A percentile compares a stretch with the other conserved stretches of the same genome.
phyloP scores from a whole-genome alignment of 2,113 vertebrate species.

The Engystomops pustulosus region DNA sequence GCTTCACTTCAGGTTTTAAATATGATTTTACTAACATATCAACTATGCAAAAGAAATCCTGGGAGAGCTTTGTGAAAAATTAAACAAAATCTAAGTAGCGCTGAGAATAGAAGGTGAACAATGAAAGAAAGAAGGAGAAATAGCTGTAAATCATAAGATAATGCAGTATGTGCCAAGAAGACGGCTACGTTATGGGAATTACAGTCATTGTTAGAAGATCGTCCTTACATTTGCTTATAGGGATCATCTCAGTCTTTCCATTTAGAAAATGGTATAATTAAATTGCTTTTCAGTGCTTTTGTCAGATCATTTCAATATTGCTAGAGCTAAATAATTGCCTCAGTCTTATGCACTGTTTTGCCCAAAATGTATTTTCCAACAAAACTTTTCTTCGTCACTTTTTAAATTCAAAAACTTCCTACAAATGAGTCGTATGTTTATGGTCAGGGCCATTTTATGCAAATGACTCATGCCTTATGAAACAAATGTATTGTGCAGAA shows the following conservation, averaged over 20 bases:
- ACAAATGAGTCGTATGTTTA: too few species aligned
- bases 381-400: not conserved
- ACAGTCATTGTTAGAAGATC: constrained; percentile 14
- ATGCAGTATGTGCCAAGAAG: not conserved
- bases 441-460: too few species aligned
- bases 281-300: not conserved
- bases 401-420: too few species aligned
- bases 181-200: not conserved
- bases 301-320: not conserved
- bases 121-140: constrained; percentile 8
- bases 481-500: too few species aligned
- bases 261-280: constrained; percentile 3
- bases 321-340: not conserved
- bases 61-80: constrained; percentile 28
- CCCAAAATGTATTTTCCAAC: too few species aligned
- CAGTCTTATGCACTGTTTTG: too few species aligned
- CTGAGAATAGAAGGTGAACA: constrained; percentile 7
- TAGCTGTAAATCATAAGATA: not conserved
- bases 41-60: constrained; percentile 17
- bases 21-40: constrained; percentile 23
- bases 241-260: not conserved
- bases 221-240: constrained; percentile 1
- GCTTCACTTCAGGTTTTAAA: constrained; percentile 31
- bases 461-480: too few species aligned
- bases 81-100: constrained; percentile 19